These are phyloP conservation scores for Nasonia longicornis DNA, from an alignment of 1,140 invertebrate genomes.

Conservation along the genomic window DNA sequence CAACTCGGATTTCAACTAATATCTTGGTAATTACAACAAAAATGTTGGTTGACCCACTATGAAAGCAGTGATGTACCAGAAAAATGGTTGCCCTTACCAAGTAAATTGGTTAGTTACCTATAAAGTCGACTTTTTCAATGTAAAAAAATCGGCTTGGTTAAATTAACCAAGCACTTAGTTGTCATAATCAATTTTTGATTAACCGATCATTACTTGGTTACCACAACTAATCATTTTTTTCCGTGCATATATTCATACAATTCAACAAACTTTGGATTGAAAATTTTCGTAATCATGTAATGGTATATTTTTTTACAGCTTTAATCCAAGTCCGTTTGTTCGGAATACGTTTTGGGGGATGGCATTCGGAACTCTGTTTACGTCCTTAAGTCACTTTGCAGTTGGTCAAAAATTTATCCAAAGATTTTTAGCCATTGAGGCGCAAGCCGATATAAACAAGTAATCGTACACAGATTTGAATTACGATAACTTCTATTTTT, in stretches of 20 bases:
- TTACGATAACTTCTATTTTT: background rate
- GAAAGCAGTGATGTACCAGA: no score
- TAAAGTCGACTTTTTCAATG: no score
- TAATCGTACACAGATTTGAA: slow-evolving; percentile 39
- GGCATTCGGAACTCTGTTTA: slow-evolving; percentile 71
- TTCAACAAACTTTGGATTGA: background rate
- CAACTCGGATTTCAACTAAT: no score
- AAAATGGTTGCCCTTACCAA: no score
- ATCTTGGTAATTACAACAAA: no score
- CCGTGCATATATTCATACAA: slow-evolving; percentile 1
- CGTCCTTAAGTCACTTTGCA: slow-evolving; percentile 73
- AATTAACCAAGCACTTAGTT: no score
- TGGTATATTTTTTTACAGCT: slow-evolving; percentile 58
- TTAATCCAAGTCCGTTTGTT: slow-evolving; percentile 70
- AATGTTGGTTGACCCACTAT: no score
- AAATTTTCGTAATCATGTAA: background rate
- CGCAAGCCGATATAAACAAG: slow-evolving; percentile 71
- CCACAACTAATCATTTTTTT: no score
- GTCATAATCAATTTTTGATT: no score
- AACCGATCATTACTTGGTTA: no score
- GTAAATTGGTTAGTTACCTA: no score
- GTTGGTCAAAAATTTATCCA: slow-evolving; percentile 77
- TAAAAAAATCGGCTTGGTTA: no score
- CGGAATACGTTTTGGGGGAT: slow-evolving; percentile 74
- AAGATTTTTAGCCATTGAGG: slow-evolving; percentile 74